Base-by-base conservation (phyloP, 2,888 invertebrate genomes). In the Luffia ferchaultella region DNA sequence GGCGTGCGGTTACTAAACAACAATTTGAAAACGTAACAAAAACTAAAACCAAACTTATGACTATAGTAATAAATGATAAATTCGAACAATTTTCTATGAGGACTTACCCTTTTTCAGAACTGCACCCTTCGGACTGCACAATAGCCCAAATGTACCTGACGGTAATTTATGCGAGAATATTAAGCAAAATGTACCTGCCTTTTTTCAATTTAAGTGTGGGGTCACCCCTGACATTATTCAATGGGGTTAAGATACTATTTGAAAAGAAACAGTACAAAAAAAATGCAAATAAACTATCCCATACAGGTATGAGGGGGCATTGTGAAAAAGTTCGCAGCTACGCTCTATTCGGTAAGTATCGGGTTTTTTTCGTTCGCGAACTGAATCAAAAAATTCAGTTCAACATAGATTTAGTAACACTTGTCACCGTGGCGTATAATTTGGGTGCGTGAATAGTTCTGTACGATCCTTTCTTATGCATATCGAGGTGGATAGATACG, bases 121-220 rank as follows among this genome's bases (percentile, higher is more conserved):
- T 52, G 55, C 54, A 60, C 63, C 71, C 70, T 66, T 59, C 60
- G 58, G 60, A 72, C 62, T 69, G 70, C 73, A 83, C 79, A 83
- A 83, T 79, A 76, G 66, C 68, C 65, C 68, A 72, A 80, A 78
- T 83, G 82, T 85, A 85, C 85, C 85, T 85, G 85, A 82, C 78
- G 83, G 73, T 85, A 85, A 85, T 85, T 85, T 85, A 85, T 85
- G 82, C 85, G 78, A 80, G 76, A 83, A 77, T 82, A 80, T 83
- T 83, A 78, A 76, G 76, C 77, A 77, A 78, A 82, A 83, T 80
- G 84, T 84, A 85, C 85, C 85, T 85, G 85, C 84, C 84, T 82
- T 84, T 76, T 74, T 75, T 77, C 83, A 83, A 84, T 85, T 83
- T 84, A 83, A 85, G 82, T 84, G 83, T 77, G 84, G 84, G 82